Percentiles rank a stretch among this genome's conserved stretches.
Conservation (phyloP, 2,113 vertebrate species). For the Sapajus apella region DNA sequence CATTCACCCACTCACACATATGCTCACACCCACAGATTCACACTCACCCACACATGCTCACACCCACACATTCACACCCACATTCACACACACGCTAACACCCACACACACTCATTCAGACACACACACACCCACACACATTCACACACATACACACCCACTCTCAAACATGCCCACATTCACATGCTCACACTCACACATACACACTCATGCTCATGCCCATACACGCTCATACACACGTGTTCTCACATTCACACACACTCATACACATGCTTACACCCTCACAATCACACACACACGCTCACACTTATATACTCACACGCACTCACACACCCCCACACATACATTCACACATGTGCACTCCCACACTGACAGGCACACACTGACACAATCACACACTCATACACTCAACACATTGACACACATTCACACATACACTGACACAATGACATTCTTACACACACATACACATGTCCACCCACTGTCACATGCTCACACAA, state of each 20-base stretch:
- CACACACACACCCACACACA: not conserved
- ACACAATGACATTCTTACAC: not conserved
- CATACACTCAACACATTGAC: not conserved
- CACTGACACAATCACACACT: no score
- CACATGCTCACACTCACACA: not conserved
- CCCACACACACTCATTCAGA: not conserved
- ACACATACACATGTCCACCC: not conserved
- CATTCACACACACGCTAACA: not conserved
- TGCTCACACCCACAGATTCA: not conserved
- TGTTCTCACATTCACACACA: no score
- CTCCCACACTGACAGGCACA: not conserved
- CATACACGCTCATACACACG: fast-evolving
- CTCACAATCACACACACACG: not conserved
- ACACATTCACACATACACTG: not conserved
- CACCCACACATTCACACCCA: not conserved
- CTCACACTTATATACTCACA: not conserved
- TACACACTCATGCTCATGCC: no score
- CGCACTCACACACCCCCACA: not conserved
- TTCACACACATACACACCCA: not conserved
- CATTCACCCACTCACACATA: no score
- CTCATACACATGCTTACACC: no score
- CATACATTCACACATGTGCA: no score
- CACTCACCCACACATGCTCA: no score
- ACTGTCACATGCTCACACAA: not conserved
- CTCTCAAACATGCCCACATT: no score